Evolutionary conservation across 2,888 invertebrate genomes (phyloP), one percentile per base, ranked within the genome.

Genomic region (Bimastos eiseni): DNA sequence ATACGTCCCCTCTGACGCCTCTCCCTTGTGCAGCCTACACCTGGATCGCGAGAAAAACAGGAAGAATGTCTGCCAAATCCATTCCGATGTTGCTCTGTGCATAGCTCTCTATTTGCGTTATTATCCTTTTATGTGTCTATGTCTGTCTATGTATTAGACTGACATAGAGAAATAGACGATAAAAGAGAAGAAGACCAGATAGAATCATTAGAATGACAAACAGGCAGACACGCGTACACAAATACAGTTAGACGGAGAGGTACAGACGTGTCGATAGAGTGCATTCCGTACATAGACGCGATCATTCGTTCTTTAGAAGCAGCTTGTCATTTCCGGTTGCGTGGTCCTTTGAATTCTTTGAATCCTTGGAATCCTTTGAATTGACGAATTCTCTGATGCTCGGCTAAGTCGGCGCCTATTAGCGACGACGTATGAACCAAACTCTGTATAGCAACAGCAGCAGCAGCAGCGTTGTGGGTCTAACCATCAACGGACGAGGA

Each of bases 281-380:
- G 70, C 70, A 70, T n/a, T 70, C n/a, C 11, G n/a, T 70, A 70
- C 30, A 70, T 70, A 13, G 70, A 70, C 70, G 30, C 30, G 8
- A n/a, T 70, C 30, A n/a, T n/a, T 70, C 8, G 70, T 70, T 70
- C 70, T 70, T 70, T 70, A 70, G 70, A 70, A n/a, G 70, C 70
- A n/a, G 30, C 70, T 70, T n/a, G 70, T 70, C 70, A 70, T 70
- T 70, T 70, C 70, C 70, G 70, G 70, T n/a, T 70, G n/a, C 70
- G 30, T 70, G 70, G 70, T 70, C 70, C 70, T 70, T 70, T 70
- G 70, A 70, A 70, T 70, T 70, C 70, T 70, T 70, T 70, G 49
- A 49, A 49, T n/a, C n/a, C n/a, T 41, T 15, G 15, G 15, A 11
- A 15, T 70, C n/a, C 70, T 70, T 70, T 70, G 70, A 70, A 70